Percentiles rank a stretch among this genome's conserved stretches.
phyloP scores from a whole-genome alignment of 2,888 invertebrate genomes.

The Thysanoteuthis rhombus region DNA sequence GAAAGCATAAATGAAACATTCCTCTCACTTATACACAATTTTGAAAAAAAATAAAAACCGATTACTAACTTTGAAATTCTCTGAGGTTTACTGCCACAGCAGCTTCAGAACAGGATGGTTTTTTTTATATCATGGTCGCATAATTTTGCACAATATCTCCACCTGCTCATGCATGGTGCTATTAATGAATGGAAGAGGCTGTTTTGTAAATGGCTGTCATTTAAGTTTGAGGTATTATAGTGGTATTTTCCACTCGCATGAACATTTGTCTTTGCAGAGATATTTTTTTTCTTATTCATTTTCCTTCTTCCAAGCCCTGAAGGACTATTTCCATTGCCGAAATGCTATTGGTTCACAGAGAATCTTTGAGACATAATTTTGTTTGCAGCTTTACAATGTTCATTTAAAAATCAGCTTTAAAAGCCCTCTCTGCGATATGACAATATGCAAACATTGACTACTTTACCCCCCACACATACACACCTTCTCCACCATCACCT shows the following conservation, averaged over 20 bases:
- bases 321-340: neutral
- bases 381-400: neutral
- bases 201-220: neutral
- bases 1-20: neutral
- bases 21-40: neutral
- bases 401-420: conserved; percentile 2
- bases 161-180: neutral
- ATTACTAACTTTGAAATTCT: neutral
- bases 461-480: neutral
- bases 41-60: neutral
- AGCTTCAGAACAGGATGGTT: neutral
- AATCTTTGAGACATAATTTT: neutral
- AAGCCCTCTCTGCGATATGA: neutral
- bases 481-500: neutral
- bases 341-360: neutral
- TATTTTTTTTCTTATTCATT: neutral
- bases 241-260: neutral
- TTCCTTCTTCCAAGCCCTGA: neutral
- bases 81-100: neutral
- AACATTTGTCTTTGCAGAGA: neutral
- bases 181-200: neutral
- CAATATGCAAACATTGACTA: conserved; percentile 1
- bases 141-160: neutral
- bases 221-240: neutral
- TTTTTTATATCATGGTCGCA: neutral